Base-by-base conservation (phyloP, 2,888 invertebrate genomes). In the Lasioglossum oenotherae region DNA sequence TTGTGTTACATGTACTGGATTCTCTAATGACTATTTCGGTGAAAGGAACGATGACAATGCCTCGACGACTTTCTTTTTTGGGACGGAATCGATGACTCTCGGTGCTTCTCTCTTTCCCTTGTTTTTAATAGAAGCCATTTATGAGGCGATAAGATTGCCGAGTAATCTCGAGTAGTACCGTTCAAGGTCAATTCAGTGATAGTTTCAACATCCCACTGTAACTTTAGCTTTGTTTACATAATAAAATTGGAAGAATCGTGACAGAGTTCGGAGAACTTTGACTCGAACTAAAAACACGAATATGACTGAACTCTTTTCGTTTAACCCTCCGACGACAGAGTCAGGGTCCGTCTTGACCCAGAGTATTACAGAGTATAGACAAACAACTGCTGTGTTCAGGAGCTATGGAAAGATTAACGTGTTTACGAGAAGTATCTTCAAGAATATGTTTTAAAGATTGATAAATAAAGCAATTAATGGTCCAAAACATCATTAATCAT, bases 131-230 rank as follows among this genome's bases (percentile, higher is more conserved):
- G 81, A 44, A n/a, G 5, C 16, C 38, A 27, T 38, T 72, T 69
- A 41, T 35, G 38, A 23, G 69, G 23, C 44, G 84, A 81, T 84
- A 81, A 84, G 60, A 71, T 31, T 14, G 23, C n/a, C 10, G n/a
- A 10, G 0, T 44, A 38, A 49, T n/a, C 64, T 23, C 35, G 72
- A 60, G n/a, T 27, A 19, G 16, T 10, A 60, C 49, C 49, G 8
- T 49, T 67, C 8, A 27, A 23, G 10, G 16, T 53, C 23, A 23
- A 31, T 41, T 49, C 6, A 23, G 19, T 23, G 41, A 35, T 2
- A 19, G 12, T 4, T 38, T 23, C 3, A 31, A 64, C 31, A 31
- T 16, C 16, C 16, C 6, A 10, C 6, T 10, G 23, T 10, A 35
- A 67, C 35, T 69, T 35, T 8, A 67, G 35, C 67, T 31, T 19